Percentiles rank a stretch among this genome's conserved stretches.
These are phyloP conservation scores for Microhierax caerulescens DNA, from an alignment of 2,797 vertebrate genomes.

Conservation along the genomic window DNA sequence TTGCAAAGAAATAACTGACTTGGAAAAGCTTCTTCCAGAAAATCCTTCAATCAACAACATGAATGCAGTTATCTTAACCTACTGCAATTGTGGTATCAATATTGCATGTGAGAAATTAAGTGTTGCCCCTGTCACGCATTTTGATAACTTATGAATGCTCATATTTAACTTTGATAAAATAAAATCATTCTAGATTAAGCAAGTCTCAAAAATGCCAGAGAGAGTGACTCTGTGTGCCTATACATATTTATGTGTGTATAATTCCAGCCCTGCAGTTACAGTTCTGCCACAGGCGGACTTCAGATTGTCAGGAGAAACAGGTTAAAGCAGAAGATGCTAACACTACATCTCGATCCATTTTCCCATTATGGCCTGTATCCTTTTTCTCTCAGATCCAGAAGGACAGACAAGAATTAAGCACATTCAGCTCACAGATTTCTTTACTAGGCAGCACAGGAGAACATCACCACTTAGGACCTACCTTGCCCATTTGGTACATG, in stretches of 20 bases:
- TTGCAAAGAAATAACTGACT: not conserved
- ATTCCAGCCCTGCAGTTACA: not conserved
- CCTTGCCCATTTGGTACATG: conserved; percentile 90
- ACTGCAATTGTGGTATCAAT: not conserved
- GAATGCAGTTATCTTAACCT: not conserved
- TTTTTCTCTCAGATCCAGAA: not conserved
- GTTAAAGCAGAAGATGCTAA: not conserved
- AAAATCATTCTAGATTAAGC: not conserved
- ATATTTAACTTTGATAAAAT: not conserved
- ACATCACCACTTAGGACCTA: conserved; percentile 59
- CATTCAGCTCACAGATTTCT: not conserved
- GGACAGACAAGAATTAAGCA: not conserved
- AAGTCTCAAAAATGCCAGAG: not conserved
- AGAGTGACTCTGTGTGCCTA: not conserved
- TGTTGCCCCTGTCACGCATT: fast-evolving
- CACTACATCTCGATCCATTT: not conserved
- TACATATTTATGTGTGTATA: not conserved
- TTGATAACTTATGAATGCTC: not conserved
- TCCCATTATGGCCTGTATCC: not conserved
- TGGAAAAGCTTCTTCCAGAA: not conserved
- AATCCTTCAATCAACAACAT: not conserved
- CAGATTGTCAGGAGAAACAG: not conserved
- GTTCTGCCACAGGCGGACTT: not conserved
- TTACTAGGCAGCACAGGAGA: not conserved
- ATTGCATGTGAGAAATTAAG: not conserved